Percentiles rank a stretch among this genome's conserved stretches.
These are phyloP conservation scores for Scotopteryx bipunctaria DNA, from an alignment of 2,888 invertebrate species.

Conservation along the genomic window DNA sequence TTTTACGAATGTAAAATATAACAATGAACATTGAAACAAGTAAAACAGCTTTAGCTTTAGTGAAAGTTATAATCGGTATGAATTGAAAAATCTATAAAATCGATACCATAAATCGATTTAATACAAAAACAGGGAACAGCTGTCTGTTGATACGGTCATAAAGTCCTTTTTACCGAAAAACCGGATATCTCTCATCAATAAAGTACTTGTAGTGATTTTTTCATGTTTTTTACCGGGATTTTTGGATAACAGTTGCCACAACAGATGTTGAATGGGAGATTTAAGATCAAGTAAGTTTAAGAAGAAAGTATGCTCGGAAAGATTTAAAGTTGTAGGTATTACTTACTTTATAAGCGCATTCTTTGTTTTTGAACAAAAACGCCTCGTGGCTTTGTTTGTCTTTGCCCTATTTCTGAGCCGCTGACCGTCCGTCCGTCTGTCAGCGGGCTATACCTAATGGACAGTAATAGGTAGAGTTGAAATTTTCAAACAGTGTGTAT, in stretches of 20 bases:
- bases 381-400: no score
- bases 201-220: slow-evolving; percentile 32
- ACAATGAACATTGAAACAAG: neutral
- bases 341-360: neutral
- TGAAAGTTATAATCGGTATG: slow-evolving; percentile 33
- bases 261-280: slow-evolving; percentile 34
- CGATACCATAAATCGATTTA: slow-evolving; percentile 51
- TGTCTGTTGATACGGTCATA: slow-evolving; percentile 50
- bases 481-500: no score
- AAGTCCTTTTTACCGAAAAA: slow-evolving; percentile 43
- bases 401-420: no score
- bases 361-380: neutral
- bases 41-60: slow-evolving; percentile 2
- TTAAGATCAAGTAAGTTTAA: slow-evolving; percentile 26
- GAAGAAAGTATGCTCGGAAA: slow-evolving; percentile 18
- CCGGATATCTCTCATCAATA: slow-evolving; percentile 53
- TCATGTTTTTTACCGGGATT: slow-evolving; percentile 43
- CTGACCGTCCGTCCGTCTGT: no score
- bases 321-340: neutral
- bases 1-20: no score
- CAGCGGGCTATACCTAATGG: no score
- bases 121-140: slow-evolving; percentile 42
- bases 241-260: slow-evolving; percentile 40
- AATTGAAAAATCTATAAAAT: slow-evolving; percentile 36
- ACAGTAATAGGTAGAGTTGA: no score